Percentiles rank a stretch among this genome's conserved stretches.
These are phyloP conservation scores for Neodiprion virginianus DNA, from an alignment of 1,140 invertebrate genomes.

Conservation along the genomic window DNA sequence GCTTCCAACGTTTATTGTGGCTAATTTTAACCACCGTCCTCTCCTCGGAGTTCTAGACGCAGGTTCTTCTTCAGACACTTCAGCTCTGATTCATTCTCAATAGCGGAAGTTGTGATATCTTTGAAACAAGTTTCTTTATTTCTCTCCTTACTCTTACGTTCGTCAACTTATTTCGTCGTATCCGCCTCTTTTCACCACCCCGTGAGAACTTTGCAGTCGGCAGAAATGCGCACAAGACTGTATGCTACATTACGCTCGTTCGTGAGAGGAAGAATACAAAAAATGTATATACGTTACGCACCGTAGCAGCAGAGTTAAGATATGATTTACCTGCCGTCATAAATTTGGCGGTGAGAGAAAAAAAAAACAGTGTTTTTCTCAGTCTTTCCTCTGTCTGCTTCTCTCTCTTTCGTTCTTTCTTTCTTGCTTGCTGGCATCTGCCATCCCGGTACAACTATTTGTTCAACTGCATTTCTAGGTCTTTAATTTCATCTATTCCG, in stretches of 20 bases:
- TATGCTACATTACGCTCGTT: not conserved
- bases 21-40: not conserved
- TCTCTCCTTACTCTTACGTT: not conserved
- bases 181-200: too few relatives aligned
- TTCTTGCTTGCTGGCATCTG: too few relatives aligned
- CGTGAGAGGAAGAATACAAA: not conserved
- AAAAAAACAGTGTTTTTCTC: not conserved
- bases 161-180: not conserved
- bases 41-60: not conserved
- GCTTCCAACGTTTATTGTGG: slow-evolving; percentile 3
- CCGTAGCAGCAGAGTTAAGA: not conserved
- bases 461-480: not conserved
- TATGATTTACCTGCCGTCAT: slow-evolving; percentile 1
- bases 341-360: not conserved
- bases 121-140: not conserved
- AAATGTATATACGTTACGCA: not conserved
- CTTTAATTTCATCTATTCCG: not conserved
- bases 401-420: too few relatives aligned
- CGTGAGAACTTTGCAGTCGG: not conserved
- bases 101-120: too few relatives aligned
- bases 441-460: not conserved
- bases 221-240: not conserved
- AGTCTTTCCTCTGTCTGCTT: not conserved
- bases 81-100: not conserved
- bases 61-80: not conserved